Base-by-base conservation (phyloP, 2,113 vertebrate genomes). In the Catharus bicknelli region DNA sequence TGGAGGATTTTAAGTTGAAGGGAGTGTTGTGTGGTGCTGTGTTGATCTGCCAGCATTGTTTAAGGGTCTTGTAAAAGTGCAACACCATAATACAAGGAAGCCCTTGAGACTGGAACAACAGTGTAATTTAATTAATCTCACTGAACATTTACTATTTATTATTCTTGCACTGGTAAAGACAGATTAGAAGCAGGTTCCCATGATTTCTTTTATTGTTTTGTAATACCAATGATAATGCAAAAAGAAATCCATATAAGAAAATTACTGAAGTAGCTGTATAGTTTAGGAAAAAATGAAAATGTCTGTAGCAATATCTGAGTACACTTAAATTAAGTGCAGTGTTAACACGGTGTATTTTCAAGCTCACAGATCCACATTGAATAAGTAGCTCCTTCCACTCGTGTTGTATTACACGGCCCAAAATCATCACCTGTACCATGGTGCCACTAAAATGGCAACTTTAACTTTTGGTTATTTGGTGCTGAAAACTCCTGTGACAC, bases 391-490 rank as follows among this genome's bases (percentile, higher is more conserved):
- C 23, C 47, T 89, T 92, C 61, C 40, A 68, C 27, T 10, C 0
- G 0, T 45, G n/a, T 27, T 13, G 9, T 78, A 17, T 5, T 66
- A 25, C 8, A 11, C 1, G 2, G 8, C 36, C 34, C 7, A 22
- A 82, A 86, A 34, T n/a, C 10, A 4, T 51, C 26, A 40, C 22
- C 51, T 68, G 0, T n/a, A 38, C 2, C 32, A 19, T 15, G 17
- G 15, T 40, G 32, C 48, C 38, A 27, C 32, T 80, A 13, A 77
- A 81, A 43, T 4, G 32, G 26, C 32, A 74, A 19, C 32, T 77
- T 73, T 15, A 77, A 42, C 34, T 47, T 79, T 5, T 18, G 22
- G 9, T 57, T 85, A 43, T 48, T 73, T 61, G 23, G n/a, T 76
- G 61, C 55, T 42, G 26, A 57, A 79, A 85, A 30, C 27, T 43